Evolutionary conservation across 35 echinoderm and acorn worm species (phyloP).

Genomic region (Ptychodera flava): DNA sequence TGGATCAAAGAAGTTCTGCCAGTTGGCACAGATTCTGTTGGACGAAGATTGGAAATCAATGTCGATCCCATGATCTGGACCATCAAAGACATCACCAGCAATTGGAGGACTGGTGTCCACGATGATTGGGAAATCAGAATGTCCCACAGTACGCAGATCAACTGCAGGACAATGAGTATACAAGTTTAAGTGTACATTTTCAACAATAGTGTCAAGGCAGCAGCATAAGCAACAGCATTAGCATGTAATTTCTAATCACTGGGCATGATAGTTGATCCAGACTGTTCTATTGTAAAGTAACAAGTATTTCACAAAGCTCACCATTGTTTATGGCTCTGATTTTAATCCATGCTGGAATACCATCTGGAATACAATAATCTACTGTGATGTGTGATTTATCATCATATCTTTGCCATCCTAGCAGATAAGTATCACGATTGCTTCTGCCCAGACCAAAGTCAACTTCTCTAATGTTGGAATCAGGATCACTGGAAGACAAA

Average conservation of each 20-base stretch:
- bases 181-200: no score
- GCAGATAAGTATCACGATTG: background rate
- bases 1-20: slow-evolving; percentile 28
- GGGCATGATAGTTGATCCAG: no score
- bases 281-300: no score
- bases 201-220: no score
- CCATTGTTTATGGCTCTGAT: slow-evolving; percentile 47
- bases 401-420: background rate
- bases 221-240: no score
- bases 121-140: slow-evolving; percentile 26
- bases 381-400: background rate
- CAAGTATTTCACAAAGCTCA: no score
- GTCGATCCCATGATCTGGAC: slow-evolving; percentile 21
- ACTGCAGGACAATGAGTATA: no score
- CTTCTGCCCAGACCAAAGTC: background rate
- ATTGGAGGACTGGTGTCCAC: slow-evolving; percentile 43
- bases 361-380: slow-evolving; percentile 22
- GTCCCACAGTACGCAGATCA: slow-evolving; percentile 22
- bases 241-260: no score
- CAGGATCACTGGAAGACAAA: background rate
- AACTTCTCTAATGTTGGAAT: background rate
- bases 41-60: slow-evolving; percentile 16
- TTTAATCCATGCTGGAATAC: slow-evolving; percentile 33
- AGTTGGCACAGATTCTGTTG: slow-evolving; percentile 36
- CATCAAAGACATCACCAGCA: slow-evolving; percentile 32